Base-by-base conservation (phyloP, 2,888 invertebrate species). In the Eristalis intricaria region DNA sequence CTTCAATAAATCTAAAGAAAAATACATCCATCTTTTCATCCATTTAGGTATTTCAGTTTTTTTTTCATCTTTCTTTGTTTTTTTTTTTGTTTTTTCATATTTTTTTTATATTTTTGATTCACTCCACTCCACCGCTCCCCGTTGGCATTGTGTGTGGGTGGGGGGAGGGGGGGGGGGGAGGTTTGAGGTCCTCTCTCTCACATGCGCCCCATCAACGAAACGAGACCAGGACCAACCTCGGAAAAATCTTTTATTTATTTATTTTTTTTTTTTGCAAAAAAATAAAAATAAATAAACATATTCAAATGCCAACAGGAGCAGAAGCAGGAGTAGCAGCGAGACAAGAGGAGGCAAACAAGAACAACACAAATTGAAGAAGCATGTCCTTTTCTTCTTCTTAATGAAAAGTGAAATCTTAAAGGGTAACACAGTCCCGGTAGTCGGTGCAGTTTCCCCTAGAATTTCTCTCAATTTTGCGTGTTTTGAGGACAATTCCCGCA, bases 341-440 rank as follows among this genome's bases (percentile, higher is more conserved):
- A 68, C 56, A n/a, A 40, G 3, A 26, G 26, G 26, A 26, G n/a
- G n/a, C n/a, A n/a, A 26, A 26, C 1, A 3, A 35, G 3, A 66
- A 32, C 58, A 77, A n/a, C n/a, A n/a, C n/a, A 65, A 78, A 68
- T 2, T 10, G 10, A 66, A 69, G 77, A 74, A 32, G n/a, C 11
- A 65, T 71, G 40, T 19, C 5, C 38, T 78, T 58, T 43, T 58
- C 35, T 79, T n/a, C 26, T 56, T 83, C 26, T 79, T 87, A 87
- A 87, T 87, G 79, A 87, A 87, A 87, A 87, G 87, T 87, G 87
- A 87, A 87, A 87, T 87, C 83, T 87, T 87, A 83, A 83, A 87
- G 83, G 83, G 76, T 79, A 87, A 26, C 26, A 1, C 26, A 3
- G 1, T 66, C 65, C 64, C 26, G 19, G 29, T 29, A 10, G 58